Conservation (phyloP, 2,113 vertebrate species). For the Hippocampus mohnikei region DNA sequence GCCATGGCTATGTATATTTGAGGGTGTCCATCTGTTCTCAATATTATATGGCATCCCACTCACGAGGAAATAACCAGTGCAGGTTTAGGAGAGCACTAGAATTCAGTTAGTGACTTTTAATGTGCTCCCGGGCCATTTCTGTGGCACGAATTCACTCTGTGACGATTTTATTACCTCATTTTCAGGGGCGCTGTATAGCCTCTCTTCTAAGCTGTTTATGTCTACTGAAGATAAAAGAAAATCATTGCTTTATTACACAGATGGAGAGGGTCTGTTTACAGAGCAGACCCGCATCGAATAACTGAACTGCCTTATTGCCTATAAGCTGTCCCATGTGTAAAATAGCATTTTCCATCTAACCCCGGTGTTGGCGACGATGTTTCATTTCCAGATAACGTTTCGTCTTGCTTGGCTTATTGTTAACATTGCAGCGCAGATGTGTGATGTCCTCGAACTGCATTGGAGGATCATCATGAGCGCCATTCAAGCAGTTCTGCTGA, state of each 20-base stretch:
- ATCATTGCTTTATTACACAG: conserved; percentile 58
- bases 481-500: background rate
- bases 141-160: conserved; percentile 27
- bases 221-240: conserved; percentile 64
- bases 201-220: conserved; percentile 56
- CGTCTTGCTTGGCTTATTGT: conserved; percentile 16
- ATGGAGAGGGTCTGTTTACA: conserved; percentile 48
- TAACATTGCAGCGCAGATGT: conserved; percentile 5
- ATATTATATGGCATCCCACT: conserved; percentile 3
- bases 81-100: conserved; percentile 12
- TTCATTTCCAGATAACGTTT: conserved; percentile 1
- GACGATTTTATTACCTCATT: conserved; percentile 63
- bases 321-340: conserved; percentile 31
- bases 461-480: background rate
- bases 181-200: conserved; percentile 41
- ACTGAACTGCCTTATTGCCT: conserved; percentile 36
- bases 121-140: conserved; percentile 12
- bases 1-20: background rate
- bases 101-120: conserved; percentile 26
- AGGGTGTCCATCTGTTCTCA: conserved; percentile 9
- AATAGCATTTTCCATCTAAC: conserved; percentile 18
- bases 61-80: conserved; percentile 5
- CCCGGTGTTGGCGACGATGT: conserved; percentile 19
- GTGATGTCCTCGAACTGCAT: background rate
- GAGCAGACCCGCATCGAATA: conserved; percentile 37